These are phyloP conservation scores for Phylloscopus whistleri DNA, from an alignment of 2,113 vertebrate genomes.

Conservation along the genomic window DNA sequence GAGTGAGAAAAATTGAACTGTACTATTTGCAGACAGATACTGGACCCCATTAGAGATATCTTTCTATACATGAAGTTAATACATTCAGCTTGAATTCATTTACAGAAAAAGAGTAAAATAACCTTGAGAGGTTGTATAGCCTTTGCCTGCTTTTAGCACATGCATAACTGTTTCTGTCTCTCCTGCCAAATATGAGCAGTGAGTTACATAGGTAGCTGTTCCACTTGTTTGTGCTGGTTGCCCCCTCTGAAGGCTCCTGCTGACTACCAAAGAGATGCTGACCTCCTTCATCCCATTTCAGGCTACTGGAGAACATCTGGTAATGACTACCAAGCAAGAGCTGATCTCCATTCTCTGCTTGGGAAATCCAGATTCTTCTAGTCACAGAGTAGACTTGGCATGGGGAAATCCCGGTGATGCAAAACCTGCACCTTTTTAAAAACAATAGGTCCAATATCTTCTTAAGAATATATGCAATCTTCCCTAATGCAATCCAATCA, in stretches of 20 bases:
- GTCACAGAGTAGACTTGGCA: not conserved
- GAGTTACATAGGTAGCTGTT: not conserved
- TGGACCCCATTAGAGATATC: not conserved
- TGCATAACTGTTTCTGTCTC: not conserved
- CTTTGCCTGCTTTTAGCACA: not conserved
- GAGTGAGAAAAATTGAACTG: not conserved
- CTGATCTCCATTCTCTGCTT: not conserved
- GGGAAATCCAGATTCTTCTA: not conserved
- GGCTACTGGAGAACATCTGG: not conserved
- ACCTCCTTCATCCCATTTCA: not conserved
- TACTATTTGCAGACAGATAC: not conserved
- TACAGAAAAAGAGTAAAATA: not conserved
- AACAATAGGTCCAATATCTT: not conserved
- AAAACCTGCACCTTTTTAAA: not conserved
- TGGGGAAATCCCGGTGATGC: not conserved
- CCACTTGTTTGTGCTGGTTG: not conserved
- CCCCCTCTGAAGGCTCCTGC: not conserved
- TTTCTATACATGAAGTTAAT: not conserved
- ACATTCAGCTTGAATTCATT: not conserved
- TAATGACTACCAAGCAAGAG: not conserved
- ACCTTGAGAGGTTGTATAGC: not conserved
- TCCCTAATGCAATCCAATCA: not conserved
- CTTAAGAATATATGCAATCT: not conserved
- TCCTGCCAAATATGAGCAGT: not conserved
- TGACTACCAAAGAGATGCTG: not conserved